Evolutionary conservation across 2,888 invertebrate species (phyloP).

Genomic region (Lithodes maja): DNA sequence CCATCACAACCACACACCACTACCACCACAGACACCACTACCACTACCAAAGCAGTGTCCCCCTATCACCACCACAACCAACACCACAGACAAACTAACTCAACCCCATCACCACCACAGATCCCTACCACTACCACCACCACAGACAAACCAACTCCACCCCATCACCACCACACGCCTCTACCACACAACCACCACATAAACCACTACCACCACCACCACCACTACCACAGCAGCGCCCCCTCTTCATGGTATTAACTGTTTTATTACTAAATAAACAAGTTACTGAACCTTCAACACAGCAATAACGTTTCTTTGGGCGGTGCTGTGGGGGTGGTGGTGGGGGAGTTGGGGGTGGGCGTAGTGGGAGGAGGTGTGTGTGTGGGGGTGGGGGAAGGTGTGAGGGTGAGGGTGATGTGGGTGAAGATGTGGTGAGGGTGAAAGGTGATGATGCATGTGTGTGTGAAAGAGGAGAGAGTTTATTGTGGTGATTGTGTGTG

Average conservation of each 20-base stretch:
- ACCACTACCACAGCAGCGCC: background rate
- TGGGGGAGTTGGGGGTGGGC: background rate
- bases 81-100: too few relatives aligned
- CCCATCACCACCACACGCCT: background rate
- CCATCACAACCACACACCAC: too few relatives aligned
- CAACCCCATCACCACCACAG: too few relatives aligned
- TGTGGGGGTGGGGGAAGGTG: conserved; percentile 6
- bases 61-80: too few relatives aligned
- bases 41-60: too few relatives aligned
- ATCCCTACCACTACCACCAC: too few relatives aligned
- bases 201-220: background rate
- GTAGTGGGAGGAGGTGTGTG: background rate
- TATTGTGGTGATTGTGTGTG: background rate
- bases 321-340: background rate
- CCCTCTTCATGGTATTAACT: background rate
- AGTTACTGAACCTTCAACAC: background rate
- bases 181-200: background rate
- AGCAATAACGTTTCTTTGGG: background rate
- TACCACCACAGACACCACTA: too few relatives aligned
- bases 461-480: background rate
- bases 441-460: background rate
- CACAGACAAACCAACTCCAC: too few relatives aligned
- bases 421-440: background rate
- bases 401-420: background rate
- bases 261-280: background rate